A percentile compares a stretch with the other conserved stretches of the same genome.
Evolutionary conservation across 2,888 invertebrate genomes (phyloP).

Genomic region (Drosophila falleni): DNA sequence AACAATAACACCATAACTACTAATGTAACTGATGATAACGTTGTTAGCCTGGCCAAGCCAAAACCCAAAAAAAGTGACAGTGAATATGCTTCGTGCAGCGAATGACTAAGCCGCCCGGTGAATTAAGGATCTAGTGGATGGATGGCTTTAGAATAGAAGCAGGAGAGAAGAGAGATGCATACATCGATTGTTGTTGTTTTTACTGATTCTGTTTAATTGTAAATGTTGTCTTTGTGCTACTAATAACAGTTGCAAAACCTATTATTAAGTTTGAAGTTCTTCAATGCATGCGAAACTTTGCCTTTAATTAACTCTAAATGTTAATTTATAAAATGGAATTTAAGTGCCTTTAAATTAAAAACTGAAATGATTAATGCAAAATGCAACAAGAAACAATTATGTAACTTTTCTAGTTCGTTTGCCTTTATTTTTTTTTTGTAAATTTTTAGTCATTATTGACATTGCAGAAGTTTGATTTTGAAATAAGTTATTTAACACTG

Average conservation of each 20-base stretch:
- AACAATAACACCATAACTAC: slow-evolving; percentile 67
- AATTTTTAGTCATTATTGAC: slow-evolving; percentile 80
- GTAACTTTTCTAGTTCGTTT: slow-evolving; percentile 81
- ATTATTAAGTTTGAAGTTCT: slow-evolving; percentile 46
- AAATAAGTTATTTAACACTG: slow-evolving; percentile 58
- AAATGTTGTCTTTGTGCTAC: slow-evolving; percentile 61
- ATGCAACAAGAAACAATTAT: slow-evolving; percentile 26
- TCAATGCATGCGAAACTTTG: slow-evolving; percentile 42
- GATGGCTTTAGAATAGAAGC: slow-evolving; percentile 27
- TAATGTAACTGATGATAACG: slow-evolving; percentile 50
- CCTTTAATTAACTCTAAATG: slow-evolving; percentile 53
- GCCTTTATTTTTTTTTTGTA: slow-evolving; percentile 70
- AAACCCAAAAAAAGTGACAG: slow-evolving; percentile 78
- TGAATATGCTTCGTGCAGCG: slow-evolving; percentile 85
- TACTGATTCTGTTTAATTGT: slow-evolving; percentile 69
- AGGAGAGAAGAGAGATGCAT: slow-evolving; percentile 29
- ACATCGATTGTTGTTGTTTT: slow-evolving; percentile 58
- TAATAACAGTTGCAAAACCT: slow-evolving; percentile 45
- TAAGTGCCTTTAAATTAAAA: slow-evolving; percentile 74
- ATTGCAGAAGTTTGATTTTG: slow-evolving; percentile 73
- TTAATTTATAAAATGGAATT: slow-evolving; percentile 71
- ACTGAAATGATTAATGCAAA: slow-evolving; percentile 44
- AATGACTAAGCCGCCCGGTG: slow-evolving; percentile 60
- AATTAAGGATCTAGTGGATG: slow-evolving; percentile 9
- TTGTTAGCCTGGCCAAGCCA: slow-evolving; percentile 49